A percentile compares a stretch with the other conserved stretches of the same genome.
Evolutionary conservation across 2,113 vertebrate species (phyloP).

Genomic region (Vidua macroura): DNA sequence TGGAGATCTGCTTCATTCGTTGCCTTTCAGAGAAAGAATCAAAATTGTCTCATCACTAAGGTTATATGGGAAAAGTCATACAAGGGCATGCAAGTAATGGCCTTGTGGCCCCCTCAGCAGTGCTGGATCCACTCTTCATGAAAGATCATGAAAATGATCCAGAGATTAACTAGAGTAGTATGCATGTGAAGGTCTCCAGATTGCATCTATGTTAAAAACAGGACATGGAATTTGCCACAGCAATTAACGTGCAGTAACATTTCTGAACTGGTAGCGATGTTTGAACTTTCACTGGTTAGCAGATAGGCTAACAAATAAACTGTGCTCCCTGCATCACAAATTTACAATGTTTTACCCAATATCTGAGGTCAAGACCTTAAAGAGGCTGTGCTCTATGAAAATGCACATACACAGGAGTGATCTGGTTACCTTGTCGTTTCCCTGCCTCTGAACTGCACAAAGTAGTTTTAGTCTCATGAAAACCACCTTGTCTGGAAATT

Average conservation of each 20-base stretch:
- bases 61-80: neutral
- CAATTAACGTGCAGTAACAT: neutral
- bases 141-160: neutral
- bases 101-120: neutral
- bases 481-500: neutral
- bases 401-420: rapidly evolving
- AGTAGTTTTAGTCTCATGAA: neutral
- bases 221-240: neutral
- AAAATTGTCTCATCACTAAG: neutral
- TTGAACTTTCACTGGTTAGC: neutral
- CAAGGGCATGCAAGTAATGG: neutral
- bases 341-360: neutral
- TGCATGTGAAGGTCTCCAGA: neutral
- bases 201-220: neutral
- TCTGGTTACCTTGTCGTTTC: neutral
- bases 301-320: neutral
- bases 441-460: neutral
- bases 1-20: neutral
- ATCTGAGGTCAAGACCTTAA: neutral
- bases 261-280: neutral
- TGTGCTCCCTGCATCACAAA: neutral
- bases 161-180: neutral
- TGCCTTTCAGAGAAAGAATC: conserved; percentile 14
- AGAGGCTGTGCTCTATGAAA: neutral
- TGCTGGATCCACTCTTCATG: neutral